phyloP scores from a whole-genome alignment of 2,797 vertebrate species.

The Falco columbarius region DNA sequence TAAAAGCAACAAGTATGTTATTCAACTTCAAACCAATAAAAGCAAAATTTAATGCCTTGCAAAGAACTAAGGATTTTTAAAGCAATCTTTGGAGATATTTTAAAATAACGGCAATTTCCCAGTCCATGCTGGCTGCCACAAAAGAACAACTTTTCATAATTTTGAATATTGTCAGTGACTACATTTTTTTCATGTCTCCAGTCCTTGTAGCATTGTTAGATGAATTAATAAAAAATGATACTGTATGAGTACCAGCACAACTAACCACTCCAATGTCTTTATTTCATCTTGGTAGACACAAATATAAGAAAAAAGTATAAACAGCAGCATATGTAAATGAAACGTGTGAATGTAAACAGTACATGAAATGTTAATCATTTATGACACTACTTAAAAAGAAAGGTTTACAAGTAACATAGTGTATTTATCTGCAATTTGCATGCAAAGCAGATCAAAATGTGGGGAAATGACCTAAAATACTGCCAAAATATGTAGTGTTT shows the following conservation, averaged over 20 bases:
- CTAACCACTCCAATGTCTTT: neutral
- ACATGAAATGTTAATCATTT: slow-evolving; percentile 12
- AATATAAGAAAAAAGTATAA: slow-evolving; percentile 28
- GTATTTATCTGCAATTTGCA: neutral
- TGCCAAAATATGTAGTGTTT: neutral
- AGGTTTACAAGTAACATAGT: neutral
- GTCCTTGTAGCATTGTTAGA: neutral
- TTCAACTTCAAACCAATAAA: neutral
- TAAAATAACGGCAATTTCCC: neutral
- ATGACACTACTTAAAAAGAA: neutral
- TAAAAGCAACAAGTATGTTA: neutral
- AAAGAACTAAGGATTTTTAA: neutral
- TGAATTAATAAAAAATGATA: neutral
- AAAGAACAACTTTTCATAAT: neutral
- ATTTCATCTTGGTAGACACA: neutral
- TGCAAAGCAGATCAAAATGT: neutral
- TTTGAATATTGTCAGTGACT: neutral
- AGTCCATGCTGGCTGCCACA: neutral
- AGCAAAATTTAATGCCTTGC: neutral
- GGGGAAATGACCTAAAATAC: neutral
- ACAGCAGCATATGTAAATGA: slow-evolving; percentile 39
- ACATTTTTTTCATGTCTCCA: neutral
- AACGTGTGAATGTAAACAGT: slow-evolving; percentile 49
- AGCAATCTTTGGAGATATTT: neutral
- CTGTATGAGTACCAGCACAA: neutral